phyloP scores from a whole-genome alignment of 2,113 vertebrate species.

The Hepsetus odoe region DNA sequence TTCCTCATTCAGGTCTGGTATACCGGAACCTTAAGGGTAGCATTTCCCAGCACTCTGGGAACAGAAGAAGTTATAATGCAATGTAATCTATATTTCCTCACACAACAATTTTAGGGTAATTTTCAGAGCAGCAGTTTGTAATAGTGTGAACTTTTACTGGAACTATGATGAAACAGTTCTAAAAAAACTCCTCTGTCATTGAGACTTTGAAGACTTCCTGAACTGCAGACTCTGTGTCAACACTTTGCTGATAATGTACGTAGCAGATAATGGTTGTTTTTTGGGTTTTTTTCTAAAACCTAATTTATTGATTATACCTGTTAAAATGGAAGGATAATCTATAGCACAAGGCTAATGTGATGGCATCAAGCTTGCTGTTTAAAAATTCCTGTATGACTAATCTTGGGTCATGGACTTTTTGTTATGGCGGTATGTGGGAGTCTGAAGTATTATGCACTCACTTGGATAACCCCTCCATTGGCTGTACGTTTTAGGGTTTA shows the following conservation, averaged over 20 bases:
- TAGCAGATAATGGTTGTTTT: no score
- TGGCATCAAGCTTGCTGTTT: conserved; percentile 20
- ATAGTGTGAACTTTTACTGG: conserved; percentile 30
- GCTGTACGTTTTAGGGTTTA: neutral
- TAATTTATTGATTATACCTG: no score
- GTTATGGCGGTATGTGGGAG: neutral
- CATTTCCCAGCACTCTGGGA: conserved; percentile 5
- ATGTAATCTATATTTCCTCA: conserved; percentile 5
- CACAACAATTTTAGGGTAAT: conserved; percentile 17
- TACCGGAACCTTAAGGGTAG: conserved; percentile 1
- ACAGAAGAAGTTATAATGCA: neutral
- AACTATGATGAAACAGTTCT: conserved; percentile 44
- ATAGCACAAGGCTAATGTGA: conserved; percentile 29
- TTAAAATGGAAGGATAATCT: neutral
- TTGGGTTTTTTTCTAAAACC: no score
- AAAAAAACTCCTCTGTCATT: conserved; percentile 28
- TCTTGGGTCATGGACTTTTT: conserved; percentile 44
- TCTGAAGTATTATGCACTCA: neutral
- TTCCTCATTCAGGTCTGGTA: no score
- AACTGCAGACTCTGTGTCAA: neutral
- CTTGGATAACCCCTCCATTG: neutral
- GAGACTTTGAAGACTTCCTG: conserved; percentile 8
- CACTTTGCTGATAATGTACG: no score
- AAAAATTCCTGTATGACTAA: conserved; percentile 34
- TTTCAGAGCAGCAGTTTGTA: conserved; percentile 12